A percentile compares a stretch with the other conserved stretches of the same genome.
Conservation (phyloP, 2,113 vertebrate genomes). For the Psilopsiagon aurifrons region DNA sequence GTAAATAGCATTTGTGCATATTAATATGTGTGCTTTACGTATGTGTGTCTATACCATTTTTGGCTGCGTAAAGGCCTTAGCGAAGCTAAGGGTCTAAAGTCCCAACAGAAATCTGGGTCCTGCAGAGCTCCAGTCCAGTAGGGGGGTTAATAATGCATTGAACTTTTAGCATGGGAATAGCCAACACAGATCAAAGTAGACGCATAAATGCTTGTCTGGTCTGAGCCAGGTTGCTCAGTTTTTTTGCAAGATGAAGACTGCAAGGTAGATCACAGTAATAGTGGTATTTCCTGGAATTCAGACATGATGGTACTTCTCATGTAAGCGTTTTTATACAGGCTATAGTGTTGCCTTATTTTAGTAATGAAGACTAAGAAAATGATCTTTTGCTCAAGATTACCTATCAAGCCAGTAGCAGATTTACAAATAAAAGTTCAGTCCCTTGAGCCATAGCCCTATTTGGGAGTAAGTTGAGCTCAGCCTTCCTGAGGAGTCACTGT, state of each 20-base stretch:
- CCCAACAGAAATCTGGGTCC: background rate
- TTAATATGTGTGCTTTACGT: background rate
- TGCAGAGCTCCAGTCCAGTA: background rate
- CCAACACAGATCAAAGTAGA: background rate
- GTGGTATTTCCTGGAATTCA: background rate
- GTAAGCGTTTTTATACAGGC: background rate
- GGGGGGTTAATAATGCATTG: background rate
- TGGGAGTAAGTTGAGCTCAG: background rate
- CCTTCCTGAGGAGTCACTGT: background rate
- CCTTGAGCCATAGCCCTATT: background rate
- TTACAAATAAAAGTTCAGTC: background rate
- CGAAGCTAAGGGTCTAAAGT: background rate
- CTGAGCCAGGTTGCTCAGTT: background rate
- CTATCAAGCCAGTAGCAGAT: background rate
- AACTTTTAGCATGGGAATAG: background rate
- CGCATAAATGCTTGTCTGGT: background rate
- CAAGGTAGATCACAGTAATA: background rate
- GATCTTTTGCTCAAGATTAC: background rate
- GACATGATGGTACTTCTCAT: background rate
- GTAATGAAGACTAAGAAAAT: background rate
- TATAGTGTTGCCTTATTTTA: background rate
- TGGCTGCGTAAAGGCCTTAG: background rate
- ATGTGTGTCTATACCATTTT: accelerated
- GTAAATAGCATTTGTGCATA: background rate
- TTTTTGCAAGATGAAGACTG: background rate